phyloP scores from a whole-genome alignment of 2,113 vertebrate genomes.

The Mastomys coucha region DNA sequence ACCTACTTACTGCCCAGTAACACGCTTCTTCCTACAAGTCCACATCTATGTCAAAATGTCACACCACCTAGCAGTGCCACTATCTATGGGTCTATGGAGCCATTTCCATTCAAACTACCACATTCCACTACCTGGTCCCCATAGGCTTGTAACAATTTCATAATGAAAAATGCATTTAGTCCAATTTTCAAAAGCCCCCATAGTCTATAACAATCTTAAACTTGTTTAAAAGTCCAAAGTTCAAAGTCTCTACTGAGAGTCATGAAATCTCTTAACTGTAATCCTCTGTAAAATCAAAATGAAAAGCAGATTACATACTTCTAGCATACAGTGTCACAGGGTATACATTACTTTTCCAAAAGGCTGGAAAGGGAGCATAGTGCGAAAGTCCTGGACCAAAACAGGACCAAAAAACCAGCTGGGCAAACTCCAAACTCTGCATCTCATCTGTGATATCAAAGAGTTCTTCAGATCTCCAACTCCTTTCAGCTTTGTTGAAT shows the following conservation, averaged over 20 bases:
- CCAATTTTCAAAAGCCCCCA: neutral
- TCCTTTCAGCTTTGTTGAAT: neutral
- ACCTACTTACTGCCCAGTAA: fast-evolving
- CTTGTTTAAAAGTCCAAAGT: neutral
- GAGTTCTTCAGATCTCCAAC: neutral
- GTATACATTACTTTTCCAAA: neutral
- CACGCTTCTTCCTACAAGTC: neutral
- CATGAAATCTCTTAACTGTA: neutral
- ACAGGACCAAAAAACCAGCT: neutral
- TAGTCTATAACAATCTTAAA: neutral
- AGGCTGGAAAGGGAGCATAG: neutral
- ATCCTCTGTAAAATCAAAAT: neutral
- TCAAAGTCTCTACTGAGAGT: neutral
- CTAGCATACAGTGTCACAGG: neutral
- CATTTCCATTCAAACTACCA: neutral
- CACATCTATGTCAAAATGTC: neutral
- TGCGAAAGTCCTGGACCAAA: neutral
- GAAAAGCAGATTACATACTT: neutral
- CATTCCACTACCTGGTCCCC: neutral
- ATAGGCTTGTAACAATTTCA: neutral
- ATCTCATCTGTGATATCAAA: neutral
- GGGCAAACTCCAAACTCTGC: neutral
- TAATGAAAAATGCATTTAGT: neutral
- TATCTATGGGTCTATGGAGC: neutral
- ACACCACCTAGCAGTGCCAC: neutral